phyloP scores from a whole-genome alignment of 2,888 invertebrate species.

The Amphipoea lucens region DNA sequence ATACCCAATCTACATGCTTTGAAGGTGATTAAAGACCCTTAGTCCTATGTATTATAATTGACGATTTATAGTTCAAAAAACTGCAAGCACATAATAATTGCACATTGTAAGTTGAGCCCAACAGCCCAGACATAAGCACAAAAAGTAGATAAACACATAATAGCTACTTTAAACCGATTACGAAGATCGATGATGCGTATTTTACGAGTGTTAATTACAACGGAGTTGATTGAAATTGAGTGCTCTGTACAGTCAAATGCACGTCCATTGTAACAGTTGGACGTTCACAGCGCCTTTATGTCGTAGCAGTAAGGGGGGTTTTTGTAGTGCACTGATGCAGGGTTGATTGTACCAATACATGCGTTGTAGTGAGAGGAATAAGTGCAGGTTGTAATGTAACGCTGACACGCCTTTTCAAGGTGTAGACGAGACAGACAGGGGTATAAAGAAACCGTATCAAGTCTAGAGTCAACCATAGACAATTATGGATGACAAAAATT shows the following conservation, averaged over 20 bases:
- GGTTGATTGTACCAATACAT: conserved; percentile 4
- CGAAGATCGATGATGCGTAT: conserved; percentile 62
- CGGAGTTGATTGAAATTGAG: conserved; percentile 52
- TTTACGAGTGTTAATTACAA: conserved; percentile 65
- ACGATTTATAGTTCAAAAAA: conserved; percentile 34
- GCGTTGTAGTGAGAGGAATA: conserved; percentile 13
- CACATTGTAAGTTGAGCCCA: not conserved
- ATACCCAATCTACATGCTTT: not conserved
- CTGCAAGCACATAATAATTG: conserved; percentile 22
- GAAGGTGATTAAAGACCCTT: not conserved
- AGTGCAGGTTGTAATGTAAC: conserved; percentile 16
- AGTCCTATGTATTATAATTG: conserved; percentile 17
- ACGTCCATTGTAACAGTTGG: not conserved
- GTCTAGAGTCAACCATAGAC: not conserved
- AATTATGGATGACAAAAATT: not conserved
- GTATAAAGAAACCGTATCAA: not conserved
- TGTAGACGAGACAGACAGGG: not conserved
- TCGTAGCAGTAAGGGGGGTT: not conserved
- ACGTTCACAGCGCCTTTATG: not conserved
- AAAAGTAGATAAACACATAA: conserved; percentile 54
- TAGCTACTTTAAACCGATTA: conserved; percentile 56
- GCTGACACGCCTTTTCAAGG: conserved; percentile 12
- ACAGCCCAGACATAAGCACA: conserved; percentile 10
- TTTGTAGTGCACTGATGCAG: not conserved
- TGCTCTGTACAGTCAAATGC: conserved; percentile 8